Evolutionary conservation across 2,797 vertebrate species (phyloP).

Genomic region (Cossypha heuglini): DNA sequence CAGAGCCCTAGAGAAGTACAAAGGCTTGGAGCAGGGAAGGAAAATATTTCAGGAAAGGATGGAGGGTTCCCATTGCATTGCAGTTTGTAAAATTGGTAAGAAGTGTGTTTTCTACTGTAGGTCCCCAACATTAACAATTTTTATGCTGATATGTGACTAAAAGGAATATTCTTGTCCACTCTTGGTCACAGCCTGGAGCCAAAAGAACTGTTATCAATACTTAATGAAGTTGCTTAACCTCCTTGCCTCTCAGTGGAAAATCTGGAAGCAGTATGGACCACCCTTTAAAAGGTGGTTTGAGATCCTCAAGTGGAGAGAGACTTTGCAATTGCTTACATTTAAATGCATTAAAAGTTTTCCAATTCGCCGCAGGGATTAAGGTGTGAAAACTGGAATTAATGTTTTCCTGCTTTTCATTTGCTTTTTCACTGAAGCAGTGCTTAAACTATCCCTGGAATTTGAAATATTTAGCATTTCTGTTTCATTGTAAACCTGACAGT

Average conservation of each 20-base stretch:
- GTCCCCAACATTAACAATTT: background rate
- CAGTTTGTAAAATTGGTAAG: background rate
- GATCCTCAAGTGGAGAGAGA: background rate
- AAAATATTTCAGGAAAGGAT: background rate
- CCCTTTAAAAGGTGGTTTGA: background rate
- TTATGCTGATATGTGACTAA: background rate
- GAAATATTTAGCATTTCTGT: constrained; percentile 38
- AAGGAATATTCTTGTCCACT: background rate
- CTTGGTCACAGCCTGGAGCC: background rate
- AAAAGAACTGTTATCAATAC: background rate
- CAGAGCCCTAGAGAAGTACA: background rate
- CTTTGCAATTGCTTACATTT: background rate
- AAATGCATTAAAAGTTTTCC: background rate
- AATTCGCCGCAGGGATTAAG: background rate
- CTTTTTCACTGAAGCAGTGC: background rate
- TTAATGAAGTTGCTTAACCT: background rate
- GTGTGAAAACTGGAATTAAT: background rate
- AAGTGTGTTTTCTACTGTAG: background rate
- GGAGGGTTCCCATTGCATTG: background rate
- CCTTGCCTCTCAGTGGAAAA: background rate
- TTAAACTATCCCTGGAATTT: background rate
- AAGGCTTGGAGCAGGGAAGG: rapidly evolving
- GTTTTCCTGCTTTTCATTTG: constrained; percentile 3
- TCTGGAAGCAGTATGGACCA: background rate
- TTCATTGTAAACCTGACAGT: background rate